Evolutionary conservation across 2,797 vertebrate species (phyloP).

Genomic region (Chaetodon trifasciatus): DNA sequence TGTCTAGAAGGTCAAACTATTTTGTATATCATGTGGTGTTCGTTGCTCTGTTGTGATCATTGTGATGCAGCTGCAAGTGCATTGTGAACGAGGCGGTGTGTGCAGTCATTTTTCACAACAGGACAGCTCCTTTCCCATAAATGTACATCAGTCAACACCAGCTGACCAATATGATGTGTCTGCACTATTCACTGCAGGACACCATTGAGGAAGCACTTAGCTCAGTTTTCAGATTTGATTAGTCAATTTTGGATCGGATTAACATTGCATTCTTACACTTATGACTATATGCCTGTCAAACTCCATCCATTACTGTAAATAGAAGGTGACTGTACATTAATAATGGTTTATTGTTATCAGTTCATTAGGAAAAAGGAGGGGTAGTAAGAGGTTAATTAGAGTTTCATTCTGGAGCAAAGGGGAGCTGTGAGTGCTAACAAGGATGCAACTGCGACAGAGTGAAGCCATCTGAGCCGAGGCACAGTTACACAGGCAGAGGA

Average conservation of each 20-base stretch:
- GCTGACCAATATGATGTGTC: constrained; percentile 28
- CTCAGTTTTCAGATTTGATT: constrained; percentile 54
- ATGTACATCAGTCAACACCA: constrained; percentile 45
- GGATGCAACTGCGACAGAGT: constrained; percentile 48
- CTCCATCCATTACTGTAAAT: constrained; percentile 23
- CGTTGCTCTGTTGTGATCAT: constrained; percentile 34
- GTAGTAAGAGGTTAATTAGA: constrained; percentile 16
- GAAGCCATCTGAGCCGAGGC: constrained; percentile 29
- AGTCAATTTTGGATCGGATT: constrained; percentile 36
- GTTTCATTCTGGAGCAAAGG: background rate
- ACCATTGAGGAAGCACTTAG: constrained; percentile 43
- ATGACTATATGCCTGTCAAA: constrained; percentile 16
- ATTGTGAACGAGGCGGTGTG: constrained; percentile 7
- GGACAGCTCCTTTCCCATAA: constrained; percentile 38
- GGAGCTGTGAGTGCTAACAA: constrained; percentile 25
- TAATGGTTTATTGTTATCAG: background rate
- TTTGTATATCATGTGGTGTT: constrained; percentile 14
- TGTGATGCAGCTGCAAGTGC: constrained; percentile 31
- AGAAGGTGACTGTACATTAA: background rate
- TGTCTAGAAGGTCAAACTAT: constrained; percentile 56
- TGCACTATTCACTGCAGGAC: constrained; percentile 43
- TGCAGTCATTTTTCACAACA: constrained; percentile 32
- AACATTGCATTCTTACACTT: constrained; percentile 16
- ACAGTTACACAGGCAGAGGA: constrained; percentile 60
- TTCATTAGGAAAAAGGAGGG: background rate